A percentile compares a stretch with the other conserved stretches of the same genome.
phyloP scores from a whole-genome alignment of 2,797 vertebrate genomes.

The Rhodeus uyekii region DNA sequence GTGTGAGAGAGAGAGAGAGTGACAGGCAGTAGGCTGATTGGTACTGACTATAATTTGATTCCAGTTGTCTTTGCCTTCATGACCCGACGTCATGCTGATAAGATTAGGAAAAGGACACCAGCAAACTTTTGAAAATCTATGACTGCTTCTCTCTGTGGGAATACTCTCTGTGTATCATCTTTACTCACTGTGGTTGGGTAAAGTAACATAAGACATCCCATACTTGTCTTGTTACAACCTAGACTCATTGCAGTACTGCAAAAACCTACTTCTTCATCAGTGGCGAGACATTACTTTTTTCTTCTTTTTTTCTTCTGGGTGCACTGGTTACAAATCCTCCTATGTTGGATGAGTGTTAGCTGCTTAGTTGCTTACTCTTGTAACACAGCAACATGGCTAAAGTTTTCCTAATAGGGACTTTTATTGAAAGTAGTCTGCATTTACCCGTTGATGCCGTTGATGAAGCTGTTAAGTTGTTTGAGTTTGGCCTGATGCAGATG shows the following conservation, averaged over 20 bases:
- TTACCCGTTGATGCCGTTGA: no score
- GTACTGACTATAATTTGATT: slow-evolving; percentile 55
- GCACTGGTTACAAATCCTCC: no score
- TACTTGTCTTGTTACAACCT: background rate
- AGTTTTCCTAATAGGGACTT: no score
- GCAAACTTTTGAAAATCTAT: slow-evolving; percentile 58
- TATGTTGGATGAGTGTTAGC: no score
- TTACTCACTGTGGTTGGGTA: background rate
- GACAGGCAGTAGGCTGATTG: slow-evolving; percentile 32
- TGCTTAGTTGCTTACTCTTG: no score
- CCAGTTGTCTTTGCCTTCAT: slow-evolving; percentile 55
- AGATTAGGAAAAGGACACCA: slow-evolving; percentile 65
- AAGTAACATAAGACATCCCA: slow-evolving; percentile 21
- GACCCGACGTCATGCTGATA: slow-evolving; percentile 61
- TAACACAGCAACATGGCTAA: no score
- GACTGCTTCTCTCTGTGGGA: slow-evolving; percentile 53
- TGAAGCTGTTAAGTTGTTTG: no score
- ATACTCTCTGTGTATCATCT: slow-evolving; percentile 24
- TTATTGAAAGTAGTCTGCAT: no score
- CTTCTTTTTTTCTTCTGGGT: no score
- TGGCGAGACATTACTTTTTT: no score
- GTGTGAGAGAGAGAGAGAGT: slow-evolving; percentile 22
- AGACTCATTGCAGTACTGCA: background rate
- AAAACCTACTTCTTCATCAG: background rate
- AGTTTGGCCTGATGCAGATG: no score